Evolutionary conservation across 2,888 invertebrate genomes (phyloP).

Genomic region (Phyllotreta cruciferae): DNA sequence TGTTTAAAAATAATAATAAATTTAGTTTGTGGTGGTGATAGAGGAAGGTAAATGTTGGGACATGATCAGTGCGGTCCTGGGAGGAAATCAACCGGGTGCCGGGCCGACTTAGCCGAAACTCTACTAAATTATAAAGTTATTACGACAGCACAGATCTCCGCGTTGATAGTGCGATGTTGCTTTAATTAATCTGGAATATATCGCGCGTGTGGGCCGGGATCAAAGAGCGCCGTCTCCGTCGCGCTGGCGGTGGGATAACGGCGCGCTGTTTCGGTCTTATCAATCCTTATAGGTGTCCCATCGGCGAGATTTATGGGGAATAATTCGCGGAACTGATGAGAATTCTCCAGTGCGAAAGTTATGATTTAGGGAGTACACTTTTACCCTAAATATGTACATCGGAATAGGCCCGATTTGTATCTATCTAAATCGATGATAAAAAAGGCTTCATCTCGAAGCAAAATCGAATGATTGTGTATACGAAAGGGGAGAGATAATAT

Average conservation of each 20-base stretch:
- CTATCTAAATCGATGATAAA: conserved; percentile 6
- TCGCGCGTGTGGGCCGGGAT: conserved; percentile 54
- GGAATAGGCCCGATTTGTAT: conserved; percentile 14
- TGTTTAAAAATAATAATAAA: no score
- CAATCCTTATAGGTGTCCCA: conserved; percentile 42
- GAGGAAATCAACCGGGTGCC: conserved; percentile 33
- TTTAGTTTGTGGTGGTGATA: no score
- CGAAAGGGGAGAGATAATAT: neutral
- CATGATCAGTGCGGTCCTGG: conserved; percentile 27
- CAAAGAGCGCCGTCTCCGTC: conserved; percentile 30
- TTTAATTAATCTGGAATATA: conserved; percentile 62
- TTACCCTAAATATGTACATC: conserved; percentile 23
- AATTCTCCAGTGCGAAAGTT: conserved; percentile 30
- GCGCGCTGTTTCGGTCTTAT: conserved; percentile 40
- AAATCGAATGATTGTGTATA: neutral
- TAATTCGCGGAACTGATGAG: conserved; percentile 34
- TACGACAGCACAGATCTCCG: conserved; percentile 62
- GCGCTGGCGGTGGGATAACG: conserved; percentile 22
- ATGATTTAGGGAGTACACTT: conserved; percentile 31
- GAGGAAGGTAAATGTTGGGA: neutral
- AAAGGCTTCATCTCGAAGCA: conserved; percentile 55
- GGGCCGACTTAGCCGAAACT: conserved; percentile 52
- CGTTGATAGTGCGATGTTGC: conserved; percentile 63
- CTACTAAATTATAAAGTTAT: conserved; percentile 64
- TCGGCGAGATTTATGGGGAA: conserved; percentile 39